Percentiles rank a stretch among this genome's conserved stretches.
These are phyloP conservation scores for Ahaetulla prasina DNA, from an alignment of 2,113 vertebrate species.

Conservation along the genomic window DNA sequence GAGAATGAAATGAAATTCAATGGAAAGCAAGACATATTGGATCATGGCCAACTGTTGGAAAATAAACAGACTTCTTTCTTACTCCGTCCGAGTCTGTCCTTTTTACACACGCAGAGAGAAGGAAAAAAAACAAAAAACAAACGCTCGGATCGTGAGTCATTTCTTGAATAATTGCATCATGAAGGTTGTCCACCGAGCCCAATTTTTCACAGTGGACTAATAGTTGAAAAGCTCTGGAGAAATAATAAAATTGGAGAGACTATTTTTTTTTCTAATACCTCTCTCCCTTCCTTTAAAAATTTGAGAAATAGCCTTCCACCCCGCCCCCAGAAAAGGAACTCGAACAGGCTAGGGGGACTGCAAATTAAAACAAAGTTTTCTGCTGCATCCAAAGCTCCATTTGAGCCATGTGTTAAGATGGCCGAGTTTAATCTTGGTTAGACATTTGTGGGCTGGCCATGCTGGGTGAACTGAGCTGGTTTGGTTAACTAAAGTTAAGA, in stretches of 20 bases:
- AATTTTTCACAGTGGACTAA: conserved; percentile 48
- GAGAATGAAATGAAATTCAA: conserved; percentile 48
- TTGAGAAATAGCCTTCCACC: conserved; percentile 21
- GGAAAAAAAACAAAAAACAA: neutral
- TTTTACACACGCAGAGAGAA: neutral
- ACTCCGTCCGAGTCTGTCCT: conserved; percentile 20
- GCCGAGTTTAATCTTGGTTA: neutral
- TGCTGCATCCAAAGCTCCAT: neutral
- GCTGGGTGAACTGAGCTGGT: neutral
- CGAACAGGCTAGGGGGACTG: conserved; percentile 10
- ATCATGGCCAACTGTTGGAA: conserved; percentile 8
- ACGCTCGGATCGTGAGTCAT: conserved; percentile 9
- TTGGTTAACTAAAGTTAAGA: neutral
- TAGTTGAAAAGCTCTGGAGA: conserved; percentile 45
- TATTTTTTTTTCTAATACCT: conserved; percentile 57
- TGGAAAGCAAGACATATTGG: conserved; percentile 29
- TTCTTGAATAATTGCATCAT: conserved; percentile 49
- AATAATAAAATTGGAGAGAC: conserved; percentile 52
- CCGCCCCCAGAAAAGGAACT: conserved; percentile 24
- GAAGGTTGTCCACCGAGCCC: conserved; percentile 49
- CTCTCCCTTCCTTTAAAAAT: conserved; percentile 13
- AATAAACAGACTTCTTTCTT: conserved; percentile 57
- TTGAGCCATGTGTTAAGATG: neutral
- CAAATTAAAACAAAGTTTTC: neutral
- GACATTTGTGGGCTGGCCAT: neutral